These are phyloP conservation scores for Cichladusa arquata DNA, from an alignment of 2,113 vertebrate species.

Conservation along the genomic window DNA sequence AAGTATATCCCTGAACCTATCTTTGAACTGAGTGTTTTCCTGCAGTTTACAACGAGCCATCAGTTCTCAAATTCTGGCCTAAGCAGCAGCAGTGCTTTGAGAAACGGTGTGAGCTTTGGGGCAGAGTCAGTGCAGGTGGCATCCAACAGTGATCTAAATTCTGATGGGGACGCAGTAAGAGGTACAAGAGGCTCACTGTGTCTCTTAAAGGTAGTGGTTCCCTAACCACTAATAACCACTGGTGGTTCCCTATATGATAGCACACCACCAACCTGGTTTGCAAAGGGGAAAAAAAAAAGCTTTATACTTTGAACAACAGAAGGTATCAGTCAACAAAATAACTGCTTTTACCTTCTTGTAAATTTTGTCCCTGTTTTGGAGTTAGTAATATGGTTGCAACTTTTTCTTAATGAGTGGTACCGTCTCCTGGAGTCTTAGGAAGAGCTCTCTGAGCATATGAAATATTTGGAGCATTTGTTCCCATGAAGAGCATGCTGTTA, in stretches of 20 bases:
- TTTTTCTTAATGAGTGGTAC: not conserved
- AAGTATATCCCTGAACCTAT: not conserved
- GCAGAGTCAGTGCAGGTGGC: not conserved
- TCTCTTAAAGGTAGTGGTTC: not conserved
- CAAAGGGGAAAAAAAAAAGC: not conserved
- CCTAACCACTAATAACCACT: too few species aligned
- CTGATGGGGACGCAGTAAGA: not conserved
- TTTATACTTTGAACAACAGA: not conserved
- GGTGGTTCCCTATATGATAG: not conserved
- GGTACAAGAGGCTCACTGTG: not conserved
- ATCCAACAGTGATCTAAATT: not conserved
- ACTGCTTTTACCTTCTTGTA: not conserved
- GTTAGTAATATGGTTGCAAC: not conserved
- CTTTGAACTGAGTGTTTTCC: not conserved
- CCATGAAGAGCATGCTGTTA: not conserved
- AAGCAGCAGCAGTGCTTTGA: not conserved
- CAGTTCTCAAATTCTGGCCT: not conserved
- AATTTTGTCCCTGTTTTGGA: not conserved
- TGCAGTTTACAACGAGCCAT: not conserved
- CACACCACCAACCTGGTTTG: fast-evolving
- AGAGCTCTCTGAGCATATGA: not conserved
- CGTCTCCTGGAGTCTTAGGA: not conserved
- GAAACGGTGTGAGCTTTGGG: fast-evolving
- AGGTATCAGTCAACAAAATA: not conserved
- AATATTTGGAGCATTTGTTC: not conserved